phyloP scores from a whole-genome alignment of 2,888 invertebrate genomes.

The Tromatobia lineatoria region DNA sequence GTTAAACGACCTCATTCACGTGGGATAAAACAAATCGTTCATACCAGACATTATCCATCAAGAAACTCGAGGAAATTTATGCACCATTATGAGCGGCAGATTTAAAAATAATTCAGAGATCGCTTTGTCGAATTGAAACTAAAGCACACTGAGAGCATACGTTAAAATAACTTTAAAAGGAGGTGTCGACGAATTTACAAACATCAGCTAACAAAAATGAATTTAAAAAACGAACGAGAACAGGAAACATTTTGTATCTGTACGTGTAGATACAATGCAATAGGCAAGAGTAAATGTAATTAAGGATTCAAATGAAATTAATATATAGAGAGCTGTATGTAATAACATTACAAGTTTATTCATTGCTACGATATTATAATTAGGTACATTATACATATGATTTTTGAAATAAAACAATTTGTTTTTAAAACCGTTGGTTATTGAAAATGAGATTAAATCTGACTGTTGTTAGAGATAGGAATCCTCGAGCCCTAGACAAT shows the following conservation, averaged over 20 bases:
- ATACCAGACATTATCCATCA: neutral
- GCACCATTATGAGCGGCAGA: constrained; percentile 10
- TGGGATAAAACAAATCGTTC: constrained; percentile 9
- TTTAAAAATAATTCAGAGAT: constrained; percentile 78
- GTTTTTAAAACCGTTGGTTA: constrained; percentile 80
- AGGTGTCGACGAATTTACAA: constrained; percentile 28
- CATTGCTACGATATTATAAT: constrained; percentile 84
- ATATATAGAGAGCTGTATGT: constrained; percentile 85
- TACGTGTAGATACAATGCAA: constrained; percentile 83
- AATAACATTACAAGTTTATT: constrained; percentile 83
- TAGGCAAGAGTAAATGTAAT: constrained; percentile 79
- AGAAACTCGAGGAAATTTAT: neutral
- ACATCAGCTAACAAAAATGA: constrained; percentile 38
- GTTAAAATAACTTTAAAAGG: constrained; percentile 22
- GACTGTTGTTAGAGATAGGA: neutral
- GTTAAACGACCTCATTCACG: neutral
- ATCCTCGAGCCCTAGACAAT: constrained; percentile 1
- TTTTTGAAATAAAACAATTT: constrained; percentile 85
- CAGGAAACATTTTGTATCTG: constrained; percentile 82
- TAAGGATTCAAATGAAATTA: constrained; percentile 84
- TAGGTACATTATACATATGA: constrained; percentile 80
- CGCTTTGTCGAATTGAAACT: constrained; percentile 70
- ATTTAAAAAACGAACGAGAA: constrained; percentile 50
- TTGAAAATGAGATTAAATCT: neutral
- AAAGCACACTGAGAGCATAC: constrained; percentile 5